Evolutionary conservation across 2,888 invertebrate genomes (phyloP).

Genomic region (Cheilosia vernalis): DNA sequence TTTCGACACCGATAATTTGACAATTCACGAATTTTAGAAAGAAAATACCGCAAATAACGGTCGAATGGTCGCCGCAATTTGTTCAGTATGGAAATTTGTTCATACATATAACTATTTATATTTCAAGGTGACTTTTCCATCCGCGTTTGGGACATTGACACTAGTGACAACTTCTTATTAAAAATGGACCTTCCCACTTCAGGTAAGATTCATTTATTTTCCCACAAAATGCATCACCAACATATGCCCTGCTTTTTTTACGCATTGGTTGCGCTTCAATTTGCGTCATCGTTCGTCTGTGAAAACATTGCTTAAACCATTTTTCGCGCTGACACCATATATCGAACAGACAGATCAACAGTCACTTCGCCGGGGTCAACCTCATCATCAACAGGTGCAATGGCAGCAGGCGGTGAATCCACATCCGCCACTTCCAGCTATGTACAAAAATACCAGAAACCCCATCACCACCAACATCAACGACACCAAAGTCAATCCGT

Average conservation of each 20-base stretch:
- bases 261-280: neutral
- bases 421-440: slow-evolving; percentile 48
- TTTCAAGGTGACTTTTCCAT: slow-evolving; percentile 89
- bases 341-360: slow-evolving; percentile 55
- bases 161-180: slow-evolving; percentile 95
- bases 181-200: slow-evolving; percentile 85
- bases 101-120: neutral
- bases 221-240: neutral
- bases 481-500: slow-evolving; percentile 77
- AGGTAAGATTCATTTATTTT: slow-evolving; percentile 44
- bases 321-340: neutral
- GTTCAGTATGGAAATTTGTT: no score
- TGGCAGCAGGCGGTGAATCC: slow-evolving; percentile 49
- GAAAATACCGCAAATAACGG: no score
- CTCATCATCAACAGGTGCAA: slow-evolving; percentile 66
- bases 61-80: no score
- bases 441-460: slow-evolving; percentile 63
- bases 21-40: no score
- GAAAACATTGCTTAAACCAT: neutral
- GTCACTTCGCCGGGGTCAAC: slow-evolving; percentile 62
- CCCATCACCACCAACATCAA: slow-evolving; percentile 62
- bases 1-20: no score
- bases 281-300: slow-evolving; percentile 9
- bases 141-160: slow-evolving; percentile 96
- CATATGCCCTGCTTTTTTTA: neutral